Evolutionary conservation across 1,140 invertebrate genomes (phyloP), one percentile per base, ranked within the genome.

Genomic region (Orussus abietinus): DNA sequence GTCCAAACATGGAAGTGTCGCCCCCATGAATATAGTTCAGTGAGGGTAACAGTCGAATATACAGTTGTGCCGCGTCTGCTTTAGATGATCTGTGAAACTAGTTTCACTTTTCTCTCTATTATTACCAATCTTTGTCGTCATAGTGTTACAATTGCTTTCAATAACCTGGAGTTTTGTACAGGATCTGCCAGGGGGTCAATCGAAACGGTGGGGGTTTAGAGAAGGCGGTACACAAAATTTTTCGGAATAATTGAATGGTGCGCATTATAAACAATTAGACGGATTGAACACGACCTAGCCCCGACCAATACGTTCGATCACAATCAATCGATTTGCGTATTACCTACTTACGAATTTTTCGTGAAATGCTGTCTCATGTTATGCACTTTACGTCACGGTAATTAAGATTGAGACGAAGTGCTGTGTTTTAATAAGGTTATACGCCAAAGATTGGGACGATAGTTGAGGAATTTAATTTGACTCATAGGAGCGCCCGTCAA

Each of bases 131-230:
- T n/a, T n/a, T n/a, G n/a, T n/a, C n/a, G 22, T n/a, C 22, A 25
- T n/a, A 7, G 6, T 25, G n/a, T 25, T n/a, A 6, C 22, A n/a
- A n/a, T 25, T 7, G n/a, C 22, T 25, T 25, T 25, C 22, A 25
- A 25, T 25, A n/a, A 25, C 22, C 6, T 25, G n/a, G 22, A 25
- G 6, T 54, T 54, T 38, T 57, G 47, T 46, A 60, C 61, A 52
- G 57, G 55, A 48, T 58, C 54, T 66, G 52, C 55, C 59, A 67
- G 64, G 63, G 63, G 62, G 59, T 66, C 55, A 64, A 57, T 53
- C 45, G 60, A 62, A 59, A 57, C 55, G 55, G 58, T 45, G 54
- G 46, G 45, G 51, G 57, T 54, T 61, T 47, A 53, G 56, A 54
- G 53, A 53, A 56, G 61, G 49, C 52, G 48, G 55, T 59, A 51